Evolutionary conservation across 2,888 invertebrate species (phyloP), one percentile per base, ranked within the genome.

Genomic region (Aromia moschata): DNA sequence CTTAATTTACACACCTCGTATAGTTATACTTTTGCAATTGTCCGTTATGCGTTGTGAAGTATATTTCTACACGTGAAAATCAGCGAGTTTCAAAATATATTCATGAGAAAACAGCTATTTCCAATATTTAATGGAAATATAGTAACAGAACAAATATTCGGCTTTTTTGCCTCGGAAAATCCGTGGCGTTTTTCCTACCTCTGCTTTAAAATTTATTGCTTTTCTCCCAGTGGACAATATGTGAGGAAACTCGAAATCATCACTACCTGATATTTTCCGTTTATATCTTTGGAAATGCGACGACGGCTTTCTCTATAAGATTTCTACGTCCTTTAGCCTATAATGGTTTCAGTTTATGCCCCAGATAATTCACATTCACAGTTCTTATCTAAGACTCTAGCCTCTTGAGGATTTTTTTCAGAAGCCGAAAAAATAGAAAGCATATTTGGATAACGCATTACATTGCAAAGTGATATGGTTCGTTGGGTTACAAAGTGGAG

Each of bases 151-250:
- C 25, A 43, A 20, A 5, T 41, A 10, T 25, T 43, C 12, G 25
- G 16, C 1, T 33, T 33, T 10, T 25, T 7, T 25, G 25, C 33
- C 33, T 33, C 2, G n/a, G n/a, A 33, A 33, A 33, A 33, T 33
- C 33, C 33, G 11, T 25, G 30, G 25, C 44, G 14, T 10, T 47
- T 31, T 36, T 47, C 37, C 10, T 12, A 5, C 9, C 14, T n/a
- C 25, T 14, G 14, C 10, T 4, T 18, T 18, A 20, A 49, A 49
- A 49, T 49, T 38, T 38, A 49, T 38, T 38, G 37, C 30, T 20
- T 18, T 36, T 14, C 18, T 49, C 38, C 49, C 49, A 49, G 14
- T 38, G 38, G 49, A 43, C 37, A 49, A 49, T 49, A 30, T 49
- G 49, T 40, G 38, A 18, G 38, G 30, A 47, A 49, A 49, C 38